Evolutionary conservation across 2,888 invertebrate species (phyloP), one percentile per base, ranked within the genome.

Genomic region (Rapana venosa): DNA sequence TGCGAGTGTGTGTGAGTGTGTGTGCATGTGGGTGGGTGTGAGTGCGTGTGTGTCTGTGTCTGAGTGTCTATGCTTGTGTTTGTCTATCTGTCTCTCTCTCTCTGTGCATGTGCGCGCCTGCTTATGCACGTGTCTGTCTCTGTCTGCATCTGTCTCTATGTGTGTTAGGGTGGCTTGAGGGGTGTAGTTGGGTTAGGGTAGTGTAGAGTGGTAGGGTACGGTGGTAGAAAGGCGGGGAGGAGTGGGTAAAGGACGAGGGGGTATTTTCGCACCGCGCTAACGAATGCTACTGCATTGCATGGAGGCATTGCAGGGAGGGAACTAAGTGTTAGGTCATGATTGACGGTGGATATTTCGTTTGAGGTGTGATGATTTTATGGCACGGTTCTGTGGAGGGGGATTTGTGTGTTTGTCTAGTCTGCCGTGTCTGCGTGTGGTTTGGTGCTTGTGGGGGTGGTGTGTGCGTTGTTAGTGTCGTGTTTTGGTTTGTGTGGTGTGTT

Each of bases 331-430:
- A 32, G 17, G 35, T 35, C 35, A 79, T 79, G 79, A 32, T 79
- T 79, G 79, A 79, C 32, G 79, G 79, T 79, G 26, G 79, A 32
- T 79, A 79, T 79, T 79, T 32, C 79, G 35, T 79, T 79, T 79
- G 79, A 35, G 79, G n/a, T 30, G 79, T 79, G 79, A 15, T 17
- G 66, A 26, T 17, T 66, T 47, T 47, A 47, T 47, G 4, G 47
- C 47, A 8, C 47, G 47, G 4, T 47, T 66, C 26, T 66, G 66
- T 66, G 66, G 17, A 13, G 20, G 2, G 17, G 2, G 4, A 6
- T 66, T 66, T 66, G 66, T 66, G 17, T 66, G 2, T 66, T 11
- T 11, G 11, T 61, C 61, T 61, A 17, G 61, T 61, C n/a, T n/a
- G n/a, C n/a, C n/a, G 47, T 8, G 47, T 47, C 47, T 47, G 47